These are phyloP conservation scores for Micrasema longulum DNA, from an alignment of 1,140 invertebrate genomes.

Conservation along the genomic window DNA sequence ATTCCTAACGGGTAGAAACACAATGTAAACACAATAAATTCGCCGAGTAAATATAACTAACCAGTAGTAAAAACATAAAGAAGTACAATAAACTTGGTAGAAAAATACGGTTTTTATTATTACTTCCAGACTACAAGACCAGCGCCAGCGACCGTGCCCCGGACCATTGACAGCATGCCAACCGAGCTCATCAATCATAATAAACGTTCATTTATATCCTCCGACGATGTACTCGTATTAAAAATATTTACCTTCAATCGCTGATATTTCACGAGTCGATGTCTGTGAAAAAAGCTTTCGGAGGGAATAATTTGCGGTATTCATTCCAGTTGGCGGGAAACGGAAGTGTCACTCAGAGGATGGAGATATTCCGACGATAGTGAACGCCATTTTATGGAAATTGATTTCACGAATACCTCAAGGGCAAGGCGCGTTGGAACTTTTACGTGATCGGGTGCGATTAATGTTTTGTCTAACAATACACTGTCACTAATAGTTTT, in stretches of 20 bases:
- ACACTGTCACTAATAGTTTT: no score
- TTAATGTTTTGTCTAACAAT: no score
- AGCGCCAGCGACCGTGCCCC: background rate
- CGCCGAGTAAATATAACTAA: background rate
- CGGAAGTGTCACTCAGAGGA: slow-evolving; percentile 26
- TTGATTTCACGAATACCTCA: slow-evolving; percentile 7
- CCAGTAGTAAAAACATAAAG: slow-evolving; percentile 17
- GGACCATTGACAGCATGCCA: slow-evolving; percentile 3
- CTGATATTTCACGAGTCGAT: background rate
- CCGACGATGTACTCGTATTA: background rate
- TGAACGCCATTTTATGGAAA: slow-evolving; percentile 19
- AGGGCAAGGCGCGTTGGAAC: no score
- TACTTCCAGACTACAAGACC: background rate
- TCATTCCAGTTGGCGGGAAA: slow-evolving; percentile 20
- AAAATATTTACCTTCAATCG: slow-evolving; percentile 28
- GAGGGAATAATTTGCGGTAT: slow-evolving; percentile 20
- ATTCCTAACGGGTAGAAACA: no score
- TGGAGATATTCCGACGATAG: background rate
- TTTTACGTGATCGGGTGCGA: background rate
- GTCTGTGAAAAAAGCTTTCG: slow-evolving; percentile 9
- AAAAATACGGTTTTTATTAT: slow-evolving; percentile 18
- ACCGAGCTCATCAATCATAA: slow-evolving; percentile 25
- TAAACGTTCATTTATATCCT: slow-evolving; percentile 10
- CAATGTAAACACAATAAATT: no score
- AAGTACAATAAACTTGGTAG: background rate